Conservation (phyloP, 2,113 vertebrate species). For the Calidris pugnax region DNA sequence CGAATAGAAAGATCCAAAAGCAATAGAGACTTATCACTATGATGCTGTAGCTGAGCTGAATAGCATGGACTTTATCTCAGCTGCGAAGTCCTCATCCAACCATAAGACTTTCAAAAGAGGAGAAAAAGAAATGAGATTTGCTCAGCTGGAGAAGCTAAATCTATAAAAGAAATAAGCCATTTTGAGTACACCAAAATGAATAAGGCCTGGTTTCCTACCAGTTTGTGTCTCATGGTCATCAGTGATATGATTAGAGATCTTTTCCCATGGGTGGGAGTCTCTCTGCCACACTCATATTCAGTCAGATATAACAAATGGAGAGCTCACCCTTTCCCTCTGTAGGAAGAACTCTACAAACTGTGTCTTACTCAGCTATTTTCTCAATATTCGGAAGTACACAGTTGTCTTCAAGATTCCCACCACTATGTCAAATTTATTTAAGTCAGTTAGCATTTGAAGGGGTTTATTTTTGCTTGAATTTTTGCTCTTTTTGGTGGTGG, state of each 20-base stretch:
- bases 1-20: not conserved
- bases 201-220: not conserved
- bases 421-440: not conserved
- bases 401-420: not conserved
- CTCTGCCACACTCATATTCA: not conserved
- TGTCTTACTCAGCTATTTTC: not conserved
- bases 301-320: not conserved
- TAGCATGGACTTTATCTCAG: not conserved
- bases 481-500: not conserved
- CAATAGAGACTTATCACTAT: not conserved
- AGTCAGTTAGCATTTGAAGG: not conserved
- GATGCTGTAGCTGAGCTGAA: not conserved
- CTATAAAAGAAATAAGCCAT: not conserved
- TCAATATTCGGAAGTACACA: not conserved
- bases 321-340: not conserved
- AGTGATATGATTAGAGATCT: not conserved
- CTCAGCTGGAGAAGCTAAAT: not conserved
- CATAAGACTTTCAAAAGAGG: not conserved
- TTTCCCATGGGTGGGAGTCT: not conserved
- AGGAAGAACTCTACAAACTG: not conserved
- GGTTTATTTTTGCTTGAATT: not conserved
- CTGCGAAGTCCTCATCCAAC: not conserved
- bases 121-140: not conserved
- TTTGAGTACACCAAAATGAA: not conserved
- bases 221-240: not conserved